Conservation (phyloP, 2,797 vertebrate genomes). For the Cygnus olor region DNA sequence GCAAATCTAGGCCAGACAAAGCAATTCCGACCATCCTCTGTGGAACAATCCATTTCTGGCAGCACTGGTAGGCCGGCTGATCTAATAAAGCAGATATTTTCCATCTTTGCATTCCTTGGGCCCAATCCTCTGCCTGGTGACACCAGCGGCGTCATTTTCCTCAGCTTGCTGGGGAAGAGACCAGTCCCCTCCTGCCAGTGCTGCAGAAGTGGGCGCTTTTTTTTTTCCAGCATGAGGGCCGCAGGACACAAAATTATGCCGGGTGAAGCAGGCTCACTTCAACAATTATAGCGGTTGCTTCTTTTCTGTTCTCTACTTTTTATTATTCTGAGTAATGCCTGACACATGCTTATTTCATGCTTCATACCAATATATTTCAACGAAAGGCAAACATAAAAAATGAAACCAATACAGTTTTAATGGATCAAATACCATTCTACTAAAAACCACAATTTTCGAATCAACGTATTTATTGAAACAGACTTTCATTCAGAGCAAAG, state of each 20-base stretch:
- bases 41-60: neutral
- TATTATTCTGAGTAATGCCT: constrained; percentile 32
- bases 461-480: constrained; percentile 62
- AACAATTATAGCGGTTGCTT: neutral
- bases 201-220: neutral
- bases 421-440: constrained; percentile 60
- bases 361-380: constrained; percentile 51
- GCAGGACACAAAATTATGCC: neutral
- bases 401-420: constrained; percentile 55
- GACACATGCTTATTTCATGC: constrained; percentile 62
- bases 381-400: constrained; percentile 46
- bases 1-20: constrained; percentile 28
- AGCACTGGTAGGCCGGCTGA: neutral
- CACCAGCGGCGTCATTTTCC: neutral
- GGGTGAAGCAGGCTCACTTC: constrained; percentile 12
- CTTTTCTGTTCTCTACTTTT: neutral
- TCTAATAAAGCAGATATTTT: constrained; percentile 71
- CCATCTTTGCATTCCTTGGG: constrained; percentile 31
- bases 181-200: neutral
- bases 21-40: neutral
- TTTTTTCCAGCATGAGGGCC: neutral
- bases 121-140: constrained; percentile 19
- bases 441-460: constrained; percentile 70
- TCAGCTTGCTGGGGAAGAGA: neutral
- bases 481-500: constrained; percentile 44